Evolutionary conservation across 2,888 invertebrate species (phyloP).

Genomic region (Thecocarcelia acutangulata): DNA sequence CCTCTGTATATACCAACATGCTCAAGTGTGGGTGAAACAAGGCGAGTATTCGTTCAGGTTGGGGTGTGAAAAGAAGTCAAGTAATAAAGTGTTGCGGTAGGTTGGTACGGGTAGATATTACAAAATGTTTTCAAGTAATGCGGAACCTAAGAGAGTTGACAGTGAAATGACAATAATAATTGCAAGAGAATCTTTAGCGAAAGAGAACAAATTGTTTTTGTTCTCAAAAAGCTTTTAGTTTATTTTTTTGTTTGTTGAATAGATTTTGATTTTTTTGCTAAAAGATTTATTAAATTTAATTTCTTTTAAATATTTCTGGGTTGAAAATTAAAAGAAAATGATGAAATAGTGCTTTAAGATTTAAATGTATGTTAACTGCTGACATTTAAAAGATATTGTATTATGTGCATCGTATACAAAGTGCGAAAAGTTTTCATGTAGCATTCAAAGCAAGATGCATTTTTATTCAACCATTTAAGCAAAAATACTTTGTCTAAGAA

Average conservation of each 20-base stretch:
- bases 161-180: not conserved
- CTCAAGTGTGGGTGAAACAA: not conserved
- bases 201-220: not conserved
- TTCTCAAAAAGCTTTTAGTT: slow-evolving; percentile 31
- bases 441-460: not conserved
- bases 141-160: slow-evolving; percentile 32
- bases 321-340: slow-evolving; percentile 25
- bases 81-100: slow-evolving; percentile 65
- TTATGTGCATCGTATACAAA: no score
- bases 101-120: slow-evolving; percentile 24
- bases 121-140: slow-evolving; percentile 18
- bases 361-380: slow-evolving; percentile 17
- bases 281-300: slow-evolving; percentile 23
- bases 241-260: not conserved
- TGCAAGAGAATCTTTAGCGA: slow-evolving; percentile 5
- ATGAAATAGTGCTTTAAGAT: slow-evolving; percentile 6
- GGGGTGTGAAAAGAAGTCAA: slow-evolving; percentile 64
- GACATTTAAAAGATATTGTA: not conserved
- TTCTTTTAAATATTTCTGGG: slow-evolving; percentile 20
- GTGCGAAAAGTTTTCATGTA: no score
- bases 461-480: not conserved
- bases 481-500: no score
- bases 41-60: not conserved
- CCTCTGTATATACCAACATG: not conserved
- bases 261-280: not conserved